Evolutionary conservation across 2,113 vertebrate species (phyloP).

Genomic region (Astur gentilis): DNA sequence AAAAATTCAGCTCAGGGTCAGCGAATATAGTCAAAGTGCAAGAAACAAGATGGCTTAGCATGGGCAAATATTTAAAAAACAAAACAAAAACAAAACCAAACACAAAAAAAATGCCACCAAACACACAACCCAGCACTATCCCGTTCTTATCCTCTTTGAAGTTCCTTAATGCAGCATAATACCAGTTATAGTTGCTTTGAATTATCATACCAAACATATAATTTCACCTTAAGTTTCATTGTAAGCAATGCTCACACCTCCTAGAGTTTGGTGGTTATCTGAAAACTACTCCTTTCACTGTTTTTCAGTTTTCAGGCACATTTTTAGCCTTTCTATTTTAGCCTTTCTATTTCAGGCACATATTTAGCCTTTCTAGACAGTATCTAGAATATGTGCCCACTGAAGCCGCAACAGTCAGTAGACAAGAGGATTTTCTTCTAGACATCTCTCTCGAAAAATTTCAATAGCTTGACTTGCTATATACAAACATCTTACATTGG

Average conservation of each 20-base stretch:
- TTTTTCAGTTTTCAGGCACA: not conserved
- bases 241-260: not conserved
- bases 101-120: not conserved
- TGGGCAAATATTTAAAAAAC: not conserved
- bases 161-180: not conserved
- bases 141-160: not conserved
- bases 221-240: not conserved
- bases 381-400: accelerated
- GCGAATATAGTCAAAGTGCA: not conserved
- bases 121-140: not conserved
- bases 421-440: not conserved
- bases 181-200: not conserved
- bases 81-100: not conserved
- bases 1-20: not conserved
- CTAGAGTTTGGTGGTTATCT: not conserved
- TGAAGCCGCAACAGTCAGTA: not conserved
- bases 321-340: not conserved
- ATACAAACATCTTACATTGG: accelerated
- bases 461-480: not conserved
- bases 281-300: not conserved
- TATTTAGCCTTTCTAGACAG: not conserved
- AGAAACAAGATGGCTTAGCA: not conserved
- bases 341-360: not conserved
- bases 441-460: not conserved
- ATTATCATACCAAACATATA: not conserved